A percentile compares a stretch with the other conserved stretches of the same genome.
phyloP scores from a whole-genome alignment of 2,113 vertebrate species.

The Odontesthes bonariensis region DNA sequence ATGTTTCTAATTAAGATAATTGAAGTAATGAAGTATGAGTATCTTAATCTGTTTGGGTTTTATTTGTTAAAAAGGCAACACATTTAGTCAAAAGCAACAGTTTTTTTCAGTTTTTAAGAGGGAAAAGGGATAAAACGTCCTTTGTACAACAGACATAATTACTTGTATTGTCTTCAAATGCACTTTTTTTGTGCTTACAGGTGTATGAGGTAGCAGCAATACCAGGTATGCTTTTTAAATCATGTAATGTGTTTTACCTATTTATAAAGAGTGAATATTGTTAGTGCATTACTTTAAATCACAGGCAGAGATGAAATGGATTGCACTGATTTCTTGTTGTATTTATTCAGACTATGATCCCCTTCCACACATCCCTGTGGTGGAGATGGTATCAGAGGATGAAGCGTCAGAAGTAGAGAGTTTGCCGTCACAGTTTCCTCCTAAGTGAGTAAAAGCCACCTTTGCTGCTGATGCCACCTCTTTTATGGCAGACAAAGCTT shows the following conservation, averaged over 20 bases:
- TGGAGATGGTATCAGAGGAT: conserved; percentile 80
- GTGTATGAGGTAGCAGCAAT: conserved; percentile 64
- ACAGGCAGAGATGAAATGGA: rapidly evolving
- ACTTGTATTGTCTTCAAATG: not conserved
- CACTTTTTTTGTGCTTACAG: conserved; percentile 47
- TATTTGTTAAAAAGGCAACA: too few species aligned
- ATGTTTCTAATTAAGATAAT: too few species aligned
- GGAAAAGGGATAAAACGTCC: too few species aligned
- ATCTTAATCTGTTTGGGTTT: too few species aligned
- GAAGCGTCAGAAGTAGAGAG: conserved; percentile 50
- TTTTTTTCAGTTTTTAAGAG: not conserved
- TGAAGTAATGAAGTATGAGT: too few species aligned
- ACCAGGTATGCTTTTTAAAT: conserved; percentile 71
- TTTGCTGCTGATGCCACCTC: not conserved
- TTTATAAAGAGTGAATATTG: not conserved
- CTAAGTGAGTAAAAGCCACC: conserved; percentile 66
- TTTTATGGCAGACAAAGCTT: not conserved
- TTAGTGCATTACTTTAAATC: too few species aligned
- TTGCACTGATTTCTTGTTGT: not conserved
- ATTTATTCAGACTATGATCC: conserved; percentile 74
- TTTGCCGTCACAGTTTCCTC: conserved; percentile 37
- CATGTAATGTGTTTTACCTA: not conserved
- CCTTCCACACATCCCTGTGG: conserved; percentile 81
- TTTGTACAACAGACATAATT: too few species aligned
- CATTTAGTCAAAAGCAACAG: not conserved